These are phyloP conservation scores for Peromyscus attwateri DNA, from an alignment of 2,797 vertebrate species.

Conservation along the genomic window DNA sequence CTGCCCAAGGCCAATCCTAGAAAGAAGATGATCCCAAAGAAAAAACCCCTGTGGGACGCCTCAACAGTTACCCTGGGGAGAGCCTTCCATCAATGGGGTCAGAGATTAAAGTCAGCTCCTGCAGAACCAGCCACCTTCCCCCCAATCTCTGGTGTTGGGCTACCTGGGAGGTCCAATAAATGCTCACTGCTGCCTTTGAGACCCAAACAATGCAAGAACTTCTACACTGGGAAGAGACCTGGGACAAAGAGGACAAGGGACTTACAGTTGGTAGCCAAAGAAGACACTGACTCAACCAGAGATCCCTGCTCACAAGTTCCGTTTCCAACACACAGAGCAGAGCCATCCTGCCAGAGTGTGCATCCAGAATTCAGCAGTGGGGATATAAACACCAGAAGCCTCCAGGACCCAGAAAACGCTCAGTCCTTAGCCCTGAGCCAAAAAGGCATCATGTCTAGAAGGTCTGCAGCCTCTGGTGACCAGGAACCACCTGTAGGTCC, in stretches of 20 bases:
- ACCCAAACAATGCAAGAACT: conserved; percentile 26
- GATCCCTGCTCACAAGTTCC: not conserved
- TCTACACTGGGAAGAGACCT: not conserved
- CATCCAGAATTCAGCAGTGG: not conserved
- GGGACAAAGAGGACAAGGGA: not conserved
- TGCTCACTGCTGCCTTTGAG: not conserved
- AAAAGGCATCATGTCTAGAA: not conserved
- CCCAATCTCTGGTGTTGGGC: not conserved
- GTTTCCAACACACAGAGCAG: not conserved
- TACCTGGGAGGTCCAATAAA: not conserved
- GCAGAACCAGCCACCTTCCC: conserved; percentile 20
- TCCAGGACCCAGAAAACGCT: not conserved
- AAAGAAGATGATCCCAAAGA: conserved; percentile 7
- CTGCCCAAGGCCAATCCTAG: not conserved
- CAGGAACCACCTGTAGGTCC: not conserved
- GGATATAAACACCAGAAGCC: not conserved
- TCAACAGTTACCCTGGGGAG: not conserved
- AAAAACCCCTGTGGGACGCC: rapidly evolving
- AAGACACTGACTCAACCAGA: not conserved
- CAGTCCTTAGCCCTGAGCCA: not conserved
- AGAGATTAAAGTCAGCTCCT: not conserved
- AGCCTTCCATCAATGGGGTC: not conserved
- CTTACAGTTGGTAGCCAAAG: rapidly evolving
- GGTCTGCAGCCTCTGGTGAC: not conserved
- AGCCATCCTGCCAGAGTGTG: rapidly evolving